Evolutionary conservation across 2,797 vertebrate species (phyloP).

Genomic region (Hybognathus amarus): DNA sequence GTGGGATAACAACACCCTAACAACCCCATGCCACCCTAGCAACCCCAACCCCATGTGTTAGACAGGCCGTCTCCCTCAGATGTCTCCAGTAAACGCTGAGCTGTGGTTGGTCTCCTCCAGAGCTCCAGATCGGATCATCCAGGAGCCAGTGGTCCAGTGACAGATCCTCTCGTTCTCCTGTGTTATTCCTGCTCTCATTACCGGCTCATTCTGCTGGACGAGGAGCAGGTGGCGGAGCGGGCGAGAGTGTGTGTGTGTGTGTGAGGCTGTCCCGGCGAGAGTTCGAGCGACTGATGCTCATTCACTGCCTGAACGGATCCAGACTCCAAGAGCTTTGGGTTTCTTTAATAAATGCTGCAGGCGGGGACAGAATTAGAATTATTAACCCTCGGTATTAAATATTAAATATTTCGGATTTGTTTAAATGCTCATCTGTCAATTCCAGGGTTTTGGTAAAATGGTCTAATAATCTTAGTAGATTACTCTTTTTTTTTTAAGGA

Average conservation of each 20-base stretch:
- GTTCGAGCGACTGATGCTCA: constrained; percentile 41
- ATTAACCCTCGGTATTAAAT: not conserved
- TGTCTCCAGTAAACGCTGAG: not conserved
- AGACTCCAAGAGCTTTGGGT: not conserved
- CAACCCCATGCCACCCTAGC: not conserved
- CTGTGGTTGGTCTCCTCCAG: not conserved
- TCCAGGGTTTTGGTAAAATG: not conserved
- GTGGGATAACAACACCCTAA: not conserved
- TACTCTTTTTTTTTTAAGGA: not conserved
- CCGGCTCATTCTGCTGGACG: constrained; percentile 41
- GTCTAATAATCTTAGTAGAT: not conserved
- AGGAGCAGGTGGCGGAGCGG: constrained; percentile 59
- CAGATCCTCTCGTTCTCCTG: constrained; percentile 40
- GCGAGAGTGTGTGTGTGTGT: constrained; percentile 17
- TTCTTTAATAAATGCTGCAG: not conserved
- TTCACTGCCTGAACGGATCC: constrained; percentile 31
- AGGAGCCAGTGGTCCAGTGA: not conserved
- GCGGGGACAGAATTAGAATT: not conserved
- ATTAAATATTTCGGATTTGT: not conserved
- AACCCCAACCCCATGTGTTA: not conserved
- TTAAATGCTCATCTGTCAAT: not conserved
- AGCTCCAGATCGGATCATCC: constrained; percentile 18
- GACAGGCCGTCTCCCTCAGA: not conserved
- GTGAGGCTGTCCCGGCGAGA: constrained; percentile 44
- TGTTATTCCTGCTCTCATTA: constrained; percentile 59